Evolutionary conservation across 2,113 vertebrate species (phyloP).

Genomic region (Peromyscus leucopus): DNA sequence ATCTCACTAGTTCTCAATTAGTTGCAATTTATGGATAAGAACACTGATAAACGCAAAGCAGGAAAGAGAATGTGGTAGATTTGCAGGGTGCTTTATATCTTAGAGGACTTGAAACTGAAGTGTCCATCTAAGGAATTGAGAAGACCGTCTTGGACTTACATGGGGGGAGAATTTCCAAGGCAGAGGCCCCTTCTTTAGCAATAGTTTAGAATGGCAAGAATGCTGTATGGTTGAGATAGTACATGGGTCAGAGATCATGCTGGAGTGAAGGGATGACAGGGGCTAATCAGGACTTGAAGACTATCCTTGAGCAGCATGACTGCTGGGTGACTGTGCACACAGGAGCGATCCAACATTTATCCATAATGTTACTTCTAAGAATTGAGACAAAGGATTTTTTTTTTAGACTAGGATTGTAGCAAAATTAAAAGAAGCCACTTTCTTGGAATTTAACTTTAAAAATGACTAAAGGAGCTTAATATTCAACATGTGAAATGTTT

Average conservation of each 20-base stretch:
- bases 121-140: neutral
- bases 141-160: neutral
- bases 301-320: neutral
- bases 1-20: neutral
- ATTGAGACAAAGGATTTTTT: neutral
- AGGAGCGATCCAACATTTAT: neutral
- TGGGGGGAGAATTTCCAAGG: neutral
- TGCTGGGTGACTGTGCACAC: accelerated
- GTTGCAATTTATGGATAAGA: neutral
- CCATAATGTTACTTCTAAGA: neutral
- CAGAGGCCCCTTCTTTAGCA: neutral
- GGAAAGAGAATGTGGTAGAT: neutral
- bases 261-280: too few relatives aligned
- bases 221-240: accelerated
- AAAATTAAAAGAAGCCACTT: neutral
- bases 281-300: neutral
- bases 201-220: neutral
- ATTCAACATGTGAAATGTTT: neutral
- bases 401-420: neutral
- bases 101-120: neutral
- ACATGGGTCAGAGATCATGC: neutral
- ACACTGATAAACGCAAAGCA: neutral
- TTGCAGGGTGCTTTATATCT: neutral
- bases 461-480: neutral
- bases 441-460: neutral